These are phyloP conservation scores for Gymnorhina tibicen DNA, from an alignment of 2,113 vertebrate genomes.

Conservation along the genomic window DNA sequence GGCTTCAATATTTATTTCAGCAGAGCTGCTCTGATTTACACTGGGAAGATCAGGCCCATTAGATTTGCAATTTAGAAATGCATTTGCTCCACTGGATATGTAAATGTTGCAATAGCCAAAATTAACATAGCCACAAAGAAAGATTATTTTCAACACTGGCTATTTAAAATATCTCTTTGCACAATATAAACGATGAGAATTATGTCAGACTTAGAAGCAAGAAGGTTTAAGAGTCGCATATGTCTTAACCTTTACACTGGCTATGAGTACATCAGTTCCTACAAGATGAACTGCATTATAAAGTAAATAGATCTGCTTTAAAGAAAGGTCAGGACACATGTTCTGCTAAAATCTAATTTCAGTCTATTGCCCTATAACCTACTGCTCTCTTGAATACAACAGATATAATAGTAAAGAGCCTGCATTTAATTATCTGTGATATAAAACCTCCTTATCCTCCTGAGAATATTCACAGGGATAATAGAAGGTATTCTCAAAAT, in stretches of 20 bases:
- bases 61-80: conserved; percentile 39
- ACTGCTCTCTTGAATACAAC: conserved; percentile 66
- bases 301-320: conserved; percentile 91
- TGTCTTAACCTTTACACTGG: conserved; percentile 90
- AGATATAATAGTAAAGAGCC: conserved; percentile 71
- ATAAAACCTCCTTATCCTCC: conserved; percentile 54
- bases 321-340: conserved; percentile 96
- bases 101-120: not conserved
- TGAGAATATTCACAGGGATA: conserved; percentile 69
- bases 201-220: conserved; percentile 41
- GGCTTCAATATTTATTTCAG: conserved; percentile 11
- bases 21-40: conserved; percentile 9
- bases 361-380: conserved; percentile 80
- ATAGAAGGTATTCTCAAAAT: conserved; percentile 29
- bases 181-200: conserved; percentile 16
- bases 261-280: conserved; percentile 82
- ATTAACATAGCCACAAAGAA: conserved; percentile 34
- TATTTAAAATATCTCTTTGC: conserved; percentile 2
- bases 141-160: not conserved
- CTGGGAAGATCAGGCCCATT: conserved; percentile 21
- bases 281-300: conserved; percentile 87
- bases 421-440: conserved; percentile 76
- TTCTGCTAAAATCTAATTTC: conserved; percentile 91
- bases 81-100: conserved; percentile 16
- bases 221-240: conserved; percentile 73